Evolutionary conservation across 2,888 invertebrate species (phyloP).

Genomic region (Catocala fraxini): DNA sequence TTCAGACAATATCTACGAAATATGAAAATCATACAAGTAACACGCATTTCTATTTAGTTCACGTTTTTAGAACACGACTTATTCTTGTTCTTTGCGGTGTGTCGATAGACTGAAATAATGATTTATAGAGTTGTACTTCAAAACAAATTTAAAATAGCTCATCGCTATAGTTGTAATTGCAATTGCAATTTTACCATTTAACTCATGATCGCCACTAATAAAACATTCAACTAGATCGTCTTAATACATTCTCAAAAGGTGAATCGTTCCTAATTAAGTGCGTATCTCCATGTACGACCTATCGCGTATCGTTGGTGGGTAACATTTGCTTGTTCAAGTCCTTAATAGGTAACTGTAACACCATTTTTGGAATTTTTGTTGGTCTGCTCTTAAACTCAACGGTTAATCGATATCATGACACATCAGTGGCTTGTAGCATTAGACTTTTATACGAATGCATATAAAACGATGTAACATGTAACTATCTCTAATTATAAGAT

Average conservation of each 20-base stretch:
- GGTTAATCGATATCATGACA: slow-evolving; percentile 29
- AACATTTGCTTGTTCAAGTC: slow-evolving; percentile 39
- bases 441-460: background rate
- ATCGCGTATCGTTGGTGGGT: slow-evolving; percentile 38
- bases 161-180: background rate
- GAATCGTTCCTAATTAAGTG: slow-evolving; percentile 51
- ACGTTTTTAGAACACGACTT: no score
- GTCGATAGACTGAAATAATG: no score
- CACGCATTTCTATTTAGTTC: no score
- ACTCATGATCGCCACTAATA: slow-evolving; percentile 28
- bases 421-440: slow-evolving; percentile 21
- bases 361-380: slow-evolving; percentile 52
- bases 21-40: no score
- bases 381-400: slow-evolving; percentile 38
- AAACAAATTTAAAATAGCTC: background rate
- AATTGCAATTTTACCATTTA: slow-evolving; percentile 5
- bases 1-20: no score
- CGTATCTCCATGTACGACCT: slow-evolving; percentile 49
- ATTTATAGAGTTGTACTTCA: no score
- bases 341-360: slow-evolving; percentile 50
- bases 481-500: no score
- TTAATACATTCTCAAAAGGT: slow-evolving; percentile 47
- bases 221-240: slow-evolving; percentile 40
- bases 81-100: no score
- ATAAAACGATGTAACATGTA: no score